Evolutionary conservation across 2,797 vertebrate genomes (phyloP), one percentile per base, ranked within the genome.

Genomic region (Hylomyscus alleni): DNA sequence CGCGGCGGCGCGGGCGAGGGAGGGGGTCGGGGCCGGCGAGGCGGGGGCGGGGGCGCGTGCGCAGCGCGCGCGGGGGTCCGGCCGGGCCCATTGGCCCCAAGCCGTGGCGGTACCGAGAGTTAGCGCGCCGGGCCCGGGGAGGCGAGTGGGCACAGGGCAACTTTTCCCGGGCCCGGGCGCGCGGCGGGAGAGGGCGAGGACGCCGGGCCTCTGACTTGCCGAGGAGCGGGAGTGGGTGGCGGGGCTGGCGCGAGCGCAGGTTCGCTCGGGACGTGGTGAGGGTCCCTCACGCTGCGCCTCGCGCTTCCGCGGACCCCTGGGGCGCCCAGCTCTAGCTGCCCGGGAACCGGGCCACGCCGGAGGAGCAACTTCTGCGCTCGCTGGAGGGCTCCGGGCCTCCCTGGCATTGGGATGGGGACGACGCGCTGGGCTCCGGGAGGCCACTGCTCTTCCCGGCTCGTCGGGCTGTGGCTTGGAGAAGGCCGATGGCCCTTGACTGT

Each of bases 91-190:
- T 34, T 47, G 75, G 83, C 67, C 67, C 81, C 34, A 92, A 47
- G 90, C 17, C 60, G 73, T 88, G 60, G 90, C 76, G 88, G 76
- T 62, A 78, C 67, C 89, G 89, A 56, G 96, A 94, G 95, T 95
- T 81, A n/a, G 89, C 89, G 82, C 99, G 98, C 98, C 99, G 99
- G 99, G 99, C 99, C 54, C 26, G 29, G 98, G 83, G 99, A 95
- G 90, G 4, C 81, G 72, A 95, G 62, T 65, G 69, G 89, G 80
- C 73, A 65, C 83, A 54, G 58, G 89, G 86, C 93, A 96, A 95
- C 97, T 97, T 97, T 97, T 97, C 76, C 60, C 44, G 73, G 54
- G 92, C 60, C 67, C 58, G 34, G 47, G 87, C 78, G 81, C 89
- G 86, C 56, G 40, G 91, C 76, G 31, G 83, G 90, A 34, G 58